phyloP scores from a whole-genome alignment of 2,113 vertebrate genomes.

The Cygnus buccinator region DNA sequence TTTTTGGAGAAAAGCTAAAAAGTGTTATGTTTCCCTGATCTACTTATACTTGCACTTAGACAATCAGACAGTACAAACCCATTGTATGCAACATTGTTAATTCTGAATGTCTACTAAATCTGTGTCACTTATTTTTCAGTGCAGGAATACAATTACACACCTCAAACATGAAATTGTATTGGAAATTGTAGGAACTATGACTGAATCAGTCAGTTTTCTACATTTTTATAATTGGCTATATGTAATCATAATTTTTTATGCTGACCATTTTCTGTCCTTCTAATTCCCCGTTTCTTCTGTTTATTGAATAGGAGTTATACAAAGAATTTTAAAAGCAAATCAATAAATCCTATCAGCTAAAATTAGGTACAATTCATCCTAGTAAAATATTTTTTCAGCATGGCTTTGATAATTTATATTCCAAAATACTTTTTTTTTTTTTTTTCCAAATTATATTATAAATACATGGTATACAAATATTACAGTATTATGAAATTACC shows the following conservation, averaged over 20 bases:
- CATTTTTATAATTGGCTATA: background rate
- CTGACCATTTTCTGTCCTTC: background rate
- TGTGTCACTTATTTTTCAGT: background rate
- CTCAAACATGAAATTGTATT: background rate
- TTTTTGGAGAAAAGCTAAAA: background rate
- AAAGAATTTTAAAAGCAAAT: background rate
- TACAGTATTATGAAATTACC: background rate
- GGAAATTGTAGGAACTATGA: background rate
- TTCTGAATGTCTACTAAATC: background rate
- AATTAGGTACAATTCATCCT: background rate
- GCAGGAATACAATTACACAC: background rate
- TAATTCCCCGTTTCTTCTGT: background rate
- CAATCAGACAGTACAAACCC: background rate
- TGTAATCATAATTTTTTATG: background rate
- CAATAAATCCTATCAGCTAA: background rate
- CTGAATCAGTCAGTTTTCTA: background rate
- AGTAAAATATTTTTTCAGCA: background rate
- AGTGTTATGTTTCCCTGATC: background rate
- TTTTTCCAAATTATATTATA: background rate
- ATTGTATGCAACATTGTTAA: background rate
- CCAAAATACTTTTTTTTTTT: background rate
- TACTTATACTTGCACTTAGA: background rate
- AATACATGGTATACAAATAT: background rate
- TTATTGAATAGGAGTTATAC: background rate
- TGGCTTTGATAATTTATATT: background rate